Base-by-base conservation (phyloP, 2,113 vertebrate genomes). In the Perognathus longimembris region DNA sequence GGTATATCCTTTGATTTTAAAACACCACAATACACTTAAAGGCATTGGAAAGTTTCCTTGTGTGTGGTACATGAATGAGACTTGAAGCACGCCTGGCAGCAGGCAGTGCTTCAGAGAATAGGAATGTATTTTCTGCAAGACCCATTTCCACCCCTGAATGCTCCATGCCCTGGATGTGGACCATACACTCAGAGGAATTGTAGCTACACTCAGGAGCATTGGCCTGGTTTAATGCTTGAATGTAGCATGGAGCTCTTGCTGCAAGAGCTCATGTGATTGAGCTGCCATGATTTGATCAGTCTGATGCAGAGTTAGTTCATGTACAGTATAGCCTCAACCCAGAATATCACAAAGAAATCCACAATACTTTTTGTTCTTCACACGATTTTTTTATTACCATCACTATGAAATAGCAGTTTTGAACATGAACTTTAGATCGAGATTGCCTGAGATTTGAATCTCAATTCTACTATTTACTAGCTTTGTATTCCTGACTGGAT, bases 121-220 rank as follows among this genome's bases (percentile, higher is more conserved):
- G 61, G 38, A 85, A 82, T 88, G 69, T 84, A 66, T 95, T 94
- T 96, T 96, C 96, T 96, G 95, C 96, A 96, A 96, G 96, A 96
- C 96, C 94, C 95, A 95, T 28, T 97, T 97, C 96, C 95, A 96
- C 22, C 42, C 95, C 85, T 96, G 95, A 96, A 78, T 94, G 93
- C 96, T 93, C 93, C 93, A 70, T 63, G 81, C 32, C 59, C 94
- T 96, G 89, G 57, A 92, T 96, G 76, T 45, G 34, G 91, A 89
- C 77, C 45, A 42, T 21, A 81, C 74, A 70, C 93, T 90, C 91
- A 84, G 69, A 94, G 95, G 95, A 89, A 91, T 18, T 74, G 14
- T 4, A 92, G 87, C 63, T 76, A 45, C n/a, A 84, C 67, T 92
- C 36, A 89, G 64, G 40, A 91, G 74, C 84, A 79, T 6, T 85